Evolutionary conservation across 2,113 vertebrate genomes (phyloP).

Genomic region (Marmota monax): DNA sequence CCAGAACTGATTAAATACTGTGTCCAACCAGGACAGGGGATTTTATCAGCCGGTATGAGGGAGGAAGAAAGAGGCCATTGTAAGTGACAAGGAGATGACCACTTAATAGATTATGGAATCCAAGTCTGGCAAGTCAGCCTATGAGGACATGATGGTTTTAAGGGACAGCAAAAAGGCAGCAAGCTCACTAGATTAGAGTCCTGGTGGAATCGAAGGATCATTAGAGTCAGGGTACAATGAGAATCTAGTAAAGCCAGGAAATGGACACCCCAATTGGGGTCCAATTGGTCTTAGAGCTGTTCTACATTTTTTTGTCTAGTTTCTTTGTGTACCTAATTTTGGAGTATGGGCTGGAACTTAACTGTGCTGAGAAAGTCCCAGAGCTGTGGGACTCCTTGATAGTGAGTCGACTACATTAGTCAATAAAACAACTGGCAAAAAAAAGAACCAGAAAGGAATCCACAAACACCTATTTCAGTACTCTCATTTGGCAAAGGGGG

Average conservation of each 20-base stretch:
- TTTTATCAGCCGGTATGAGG: neutral
- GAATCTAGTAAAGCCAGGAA: neutral
- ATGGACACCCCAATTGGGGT: neutral
- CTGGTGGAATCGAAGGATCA: neutral
- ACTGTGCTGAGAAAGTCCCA: neutral
- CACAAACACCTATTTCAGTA: neutral
- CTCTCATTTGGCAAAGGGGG: neutral
- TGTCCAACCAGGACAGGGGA: neutral
- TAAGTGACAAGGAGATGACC: neutral
- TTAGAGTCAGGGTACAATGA: neutral
- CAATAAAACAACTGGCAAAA: neutral
- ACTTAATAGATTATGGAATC: neutral
- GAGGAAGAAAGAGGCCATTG: neutral
- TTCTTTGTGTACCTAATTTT: conserved; percentile 1
- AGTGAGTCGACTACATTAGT: neutral
- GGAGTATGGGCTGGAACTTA: neutral
- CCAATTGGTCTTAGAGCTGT: neutral
- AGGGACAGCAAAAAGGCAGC: neutral
- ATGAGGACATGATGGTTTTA: neutral
- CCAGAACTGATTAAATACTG: neutral
- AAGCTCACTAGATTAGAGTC: neutral
- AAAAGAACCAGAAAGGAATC: neutral
- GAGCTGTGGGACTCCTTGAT: neutral
- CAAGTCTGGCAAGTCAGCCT: neutral
- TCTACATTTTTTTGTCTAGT: neutral